Conservation (phyloP, 2,888 invertebrate species). For the Agonopterix subpropinquella region DNA sequence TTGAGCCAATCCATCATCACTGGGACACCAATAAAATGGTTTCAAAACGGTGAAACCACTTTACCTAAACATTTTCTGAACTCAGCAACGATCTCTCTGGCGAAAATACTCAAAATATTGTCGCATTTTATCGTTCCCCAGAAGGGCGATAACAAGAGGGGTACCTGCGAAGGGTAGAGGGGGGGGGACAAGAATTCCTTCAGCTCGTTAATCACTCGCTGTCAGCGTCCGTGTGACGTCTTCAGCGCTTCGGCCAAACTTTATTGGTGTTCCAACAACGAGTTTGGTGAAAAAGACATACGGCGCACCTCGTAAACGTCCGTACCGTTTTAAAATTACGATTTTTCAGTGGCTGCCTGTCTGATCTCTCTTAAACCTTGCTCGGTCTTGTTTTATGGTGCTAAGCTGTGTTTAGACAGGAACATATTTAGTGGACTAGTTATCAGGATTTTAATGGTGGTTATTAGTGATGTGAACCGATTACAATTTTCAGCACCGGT, state of each 20-base stretch:
- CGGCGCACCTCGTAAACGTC: conserved; percentile 42
- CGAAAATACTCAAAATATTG: too few species aligned
- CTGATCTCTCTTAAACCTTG: not conserved
- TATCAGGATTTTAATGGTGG: too few species aligned
- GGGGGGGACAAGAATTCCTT: conserved; percentile 28
- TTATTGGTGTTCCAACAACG: conserved; percentile 44
- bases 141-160: conserved; percentile 18
- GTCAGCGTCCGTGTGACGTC: conserved; percentile 45
- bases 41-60: too few species aligned
- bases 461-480: too few species aligned
- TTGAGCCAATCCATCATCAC: too few species aligned
- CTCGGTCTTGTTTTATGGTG: too few species aligned
- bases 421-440: too few species aligned
- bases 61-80: too few species aligned
- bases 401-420: not conserved
- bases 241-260: conserved; percentile 35
- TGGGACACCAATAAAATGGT: too few species aligned
- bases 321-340: conserved; percentile 36
- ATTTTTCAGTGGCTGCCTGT: not conserved
- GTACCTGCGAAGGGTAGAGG: conserved; percentile 13
- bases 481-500: too few species aligned
- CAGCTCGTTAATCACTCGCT: conserved; percentile 57
- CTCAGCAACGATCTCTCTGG: too few species aligned
- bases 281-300: conserved; percentile 43
- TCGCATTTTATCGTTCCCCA: conserved; percentile 18